phyloP scores from a whole-genome alignment of 2,888 invertebrate genomes.

The Atrina japonica region DNA sequence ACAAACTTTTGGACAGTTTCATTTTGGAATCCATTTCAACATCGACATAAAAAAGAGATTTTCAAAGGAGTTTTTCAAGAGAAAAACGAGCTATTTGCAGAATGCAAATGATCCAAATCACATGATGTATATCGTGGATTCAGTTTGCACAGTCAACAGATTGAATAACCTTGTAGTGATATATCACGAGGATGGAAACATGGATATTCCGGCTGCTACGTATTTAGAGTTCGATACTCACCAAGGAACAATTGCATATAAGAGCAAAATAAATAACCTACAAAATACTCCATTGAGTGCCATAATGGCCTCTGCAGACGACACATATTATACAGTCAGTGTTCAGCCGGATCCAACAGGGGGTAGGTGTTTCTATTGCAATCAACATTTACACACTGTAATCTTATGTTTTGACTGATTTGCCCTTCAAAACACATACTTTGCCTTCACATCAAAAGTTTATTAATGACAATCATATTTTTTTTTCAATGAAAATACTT shows the following conservation, averaged over 20 bases:
- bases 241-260: conserved; percentile 47
- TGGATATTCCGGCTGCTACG: conserved; percentile 46
- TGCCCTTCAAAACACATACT: too few relatives aligned
- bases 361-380: too few relatives aligned
- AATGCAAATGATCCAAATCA: too few relatives aligned
- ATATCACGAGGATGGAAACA: conserved; percentile 42
- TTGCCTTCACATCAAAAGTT: too few relatives aligned
- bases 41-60: background rate
- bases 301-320: conserved; percentile 22
- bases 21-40: conserved; percentile 49
- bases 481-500: too few relatives aligned
- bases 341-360: conserved; percentile 25
- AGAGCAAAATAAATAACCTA: conserved; percentile 44
- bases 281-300: conserved; percentile 35
- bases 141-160: conserved; percentile 47
- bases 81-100: background rate
- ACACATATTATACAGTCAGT: conserved; percentile 49
- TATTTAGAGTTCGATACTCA: conserved; percentile 48
- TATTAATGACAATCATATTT: too few relatives aligned
- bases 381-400: too few relatives aligned
- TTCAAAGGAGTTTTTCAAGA: background rate
- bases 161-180: conserved; percentile 43
- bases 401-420: too few relatives aligned
- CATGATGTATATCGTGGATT: conserved; percentile 47
- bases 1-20: conserved; percentile 26